These are phyloP conservation scores for Scophthalmus maximus DNA, from an alignment of 2,113 vertebrate species.

Conservation along the genomic window DNA sequence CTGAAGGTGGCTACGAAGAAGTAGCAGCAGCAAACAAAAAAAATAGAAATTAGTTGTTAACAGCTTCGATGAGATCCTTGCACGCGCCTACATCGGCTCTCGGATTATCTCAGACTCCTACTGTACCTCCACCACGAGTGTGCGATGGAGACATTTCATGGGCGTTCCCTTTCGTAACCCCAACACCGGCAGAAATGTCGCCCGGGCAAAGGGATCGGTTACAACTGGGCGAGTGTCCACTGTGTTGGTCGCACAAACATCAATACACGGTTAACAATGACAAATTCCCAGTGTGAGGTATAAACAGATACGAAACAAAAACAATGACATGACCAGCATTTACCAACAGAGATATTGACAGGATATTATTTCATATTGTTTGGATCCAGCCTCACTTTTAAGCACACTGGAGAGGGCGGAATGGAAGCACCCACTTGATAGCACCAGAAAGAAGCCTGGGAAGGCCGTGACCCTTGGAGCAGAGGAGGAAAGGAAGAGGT, in stretches of 20 bases:
- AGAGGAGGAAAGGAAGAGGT: slow-evolving; percentile 53
- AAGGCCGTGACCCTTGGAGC: slow-evolving; percentile 58
- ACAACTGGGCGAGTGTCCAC: slow-evolving; percentile 65
- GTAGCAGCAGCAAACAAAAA: slow-evolving; percentile 87
- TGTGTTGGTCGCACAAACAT: slow-evolving; percentile 59
- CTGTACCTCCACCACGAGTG: slow-evolving; percentile 38
- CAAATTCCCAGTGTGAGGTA: slow-evolving; percentile 86
- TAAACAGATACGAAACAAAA: slow-evolving; percentile 66
- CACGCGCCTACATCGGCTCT: slow-evolving; percentile 39
- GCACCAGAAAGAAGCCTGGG: slow-evolving; percentile 85
- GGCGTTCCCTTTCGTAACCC: slow-evolving; percentile 74
- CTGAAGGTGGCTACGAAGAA: slow-evolving; percentile 81
- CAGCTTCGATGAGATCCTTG: slow-evolving; percentile 59
- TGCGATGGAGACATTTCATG: slow-evolving; percentile 60
- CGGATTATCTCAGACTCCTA: slow-evolving; percentile 33
- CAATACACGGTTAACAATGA: slow-evolving; percentile 59
- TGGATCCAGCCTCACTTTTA: slow-evolving; percentile 68
- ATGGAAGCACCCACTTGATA: slow-evolving; percentile 75
- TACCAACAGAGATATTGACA: slow-evolving; percentile 67
- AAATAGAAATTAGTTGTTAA: slow-evolving; percentile 63
- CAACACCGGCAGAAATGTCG: slow-evolving; percentile 36
- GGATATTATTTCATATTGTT: slow-evolving; percentile 59
- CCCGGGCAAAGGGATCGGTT: slow-evolving; percentile 19
- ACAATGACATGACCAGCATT: slow-evolving; percentile 75
- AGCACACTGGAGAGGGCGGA: slow-evolving; percentile 48